phyloP scores from a whole-genome alignment of 2,888 invertebrate genomes.

The Charanyca ferruginea region DNA sequence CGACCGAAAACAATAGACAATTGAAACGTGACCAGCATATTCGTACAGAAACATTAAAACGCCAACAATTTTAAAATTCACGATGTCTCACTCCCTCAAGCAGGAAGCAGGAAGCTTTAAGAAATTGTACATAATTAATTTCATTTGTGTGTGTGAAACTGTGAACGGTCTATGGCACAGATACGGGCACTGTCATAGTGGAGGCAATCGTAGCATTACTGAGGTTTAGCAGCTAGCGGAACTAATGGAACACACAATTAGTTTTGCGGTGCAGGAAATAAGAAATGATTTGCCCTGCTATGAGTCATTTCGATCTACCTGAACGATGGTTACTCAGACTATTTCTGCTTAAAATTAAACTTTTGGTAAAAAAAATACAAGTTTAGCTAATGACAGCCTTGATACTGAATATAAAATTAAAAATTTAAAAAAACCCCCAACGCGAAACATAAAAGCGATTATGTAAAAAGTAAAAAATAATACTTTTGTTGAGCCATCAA shows the following conservation, averaged over 20 bases:
- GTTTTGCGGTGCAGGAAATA: constrained; percentile 82
- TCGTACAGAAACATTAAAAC: constrained; percentile 54
- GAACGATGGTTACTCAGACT: constrained; percentile 75
- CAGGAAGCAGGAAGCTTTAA: constrained; percentile 73
- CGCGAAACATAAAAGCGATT: too few species aligned
- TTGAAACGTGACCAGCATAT: constrained; percentile 69
- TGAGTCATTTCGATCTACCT: constrained; percentile 82
- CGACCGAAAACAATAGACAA: constrained; percentile 55
- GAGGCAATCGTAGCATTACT: constrained; percentile 73
- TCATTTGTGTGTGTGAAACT: constrained; percentile 55
- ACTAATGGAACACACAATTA: constrained; percentile 86
- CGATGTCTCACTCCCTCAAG: constrained; percentile 51
- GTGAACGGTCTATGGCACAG: constrained; percentile 41
- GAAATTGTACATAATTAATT: constrained; percentile 61
- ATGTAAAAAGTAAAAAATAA: too few species aligned
- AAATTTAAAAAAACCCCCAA: too few species aligned
- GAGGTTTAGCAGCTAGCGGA: constrained; percentile 82
- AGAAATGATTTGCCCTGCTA: constrained; percentile 81
- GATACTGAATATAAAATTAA: too few species aligned
- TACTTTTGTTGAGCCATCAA: too few species aligned
- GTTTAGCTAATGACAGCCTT: constrained; percentile 55
- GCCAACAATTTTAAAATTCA: constrained; percentile 60
- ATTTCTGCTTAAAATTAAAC: constrained; percentile 65
- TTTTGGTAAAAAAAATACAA: constrained; percentile 50
- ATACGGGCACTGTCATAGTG: constrained; percentile 67